Base-by-base conservation (phyloP, 1,140 invertebrate species). In the Drepana arcuata region DNA sequence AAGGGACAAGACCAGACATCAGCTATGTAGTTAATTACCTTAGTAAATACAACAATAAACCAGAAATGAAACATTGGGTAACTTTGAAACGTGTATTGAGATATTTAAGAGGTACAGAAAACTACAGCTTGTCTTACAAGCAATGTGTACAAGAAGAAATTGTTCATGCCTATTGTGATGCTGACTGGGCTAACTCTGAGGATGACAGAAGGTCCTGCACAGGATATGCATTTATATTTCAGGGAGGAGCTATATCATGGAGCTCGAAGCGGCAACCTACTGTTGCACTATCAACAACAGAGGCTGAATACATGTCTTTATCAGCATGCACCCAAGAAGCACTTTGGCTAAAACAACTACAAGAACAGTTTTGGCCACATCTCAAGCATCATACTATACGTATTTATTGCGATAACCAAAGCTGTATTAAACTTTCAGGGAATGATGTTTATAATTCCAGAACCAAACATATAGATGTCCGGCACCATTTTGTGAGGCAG, bases 141-240 rank as follows among this genome's bases (percentile, higher is more conserved):
- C 14, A 16, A 33, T 47, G 50, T 12, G 14, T 9, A 26, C 34
- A 50, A 45, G 18, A 5, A 13, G 34, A n/a, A n/a, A 3, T 27
- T 64, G 10, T 18, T 24, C n/a, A n/a, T 16, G 64, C 50, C 7
- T 84, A 57, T 46, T 54, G 49, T 39, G 83, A 83, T 68, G 56
- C 83, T 21, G 57, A 74, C 47, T 80, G 61, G 57, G 70, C 58
- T 18, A 21, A 21, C 1, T 34, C 31, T 36, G 18, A 50, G 2
- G 7, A 41, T 10, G 51, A 59, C 26, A 18, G 42, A 7, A 37
- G 15, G 6, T 55, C 51, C 2, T 55, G 45, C 11, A 55, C 44
- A n/a, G 56, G 48, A 6, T 55, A 35, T 32, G 29, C 42, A 0
- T 60, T 49, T 40, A 52, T 28, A 30, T 1, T 55, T 13, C 32